These are phyloP conservation scores for Lacerta viridis DNA, from an alignment of 2,797 vertebrate genomes.

Conservation along the genomic window DNA sequence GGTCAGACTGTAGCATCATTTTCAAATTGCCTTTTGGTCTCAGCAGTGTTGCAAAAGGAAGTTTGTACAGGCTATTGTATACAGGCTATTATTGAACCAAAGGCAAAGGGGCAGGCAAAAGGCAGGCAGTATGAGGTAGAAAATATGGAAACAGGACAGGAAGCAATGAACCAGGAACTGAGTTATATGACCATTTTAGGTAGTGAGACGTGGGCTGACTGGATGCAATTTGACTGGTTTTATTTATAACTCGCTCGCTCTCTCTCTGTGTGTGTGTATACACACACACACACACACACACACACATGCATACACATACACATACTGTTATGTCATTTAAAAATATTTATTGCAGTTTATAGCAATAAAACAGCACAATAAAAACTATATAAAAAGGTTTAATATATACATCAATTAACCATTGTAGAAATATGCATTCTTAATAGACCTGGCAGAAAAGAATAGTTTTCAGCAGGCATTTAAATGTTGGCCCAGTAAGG, in stretches of 20 bases:
- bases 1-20: slow-evolving; percentile 24
- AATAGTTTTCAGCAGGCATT: too few species aligned
- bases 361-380: too few species aligned
- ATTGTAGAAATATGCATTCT: too few species aligned
- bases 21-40: slow-evolving; percentile 24
- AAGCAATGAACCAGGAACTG: not conserved
- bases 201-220: not conserved
- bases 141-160: slow-evolving; percentile 1
- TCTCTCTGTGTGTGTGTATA: not conserved
- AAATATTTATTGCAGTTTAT: too few species aligned
- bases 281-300: too few species aligned
- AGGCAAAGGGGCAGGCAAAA: not conserved
- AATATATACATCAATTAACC: too few species aligned
- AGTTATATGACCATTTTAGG: not conserved
- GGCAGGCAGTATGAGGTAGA: not conserved
- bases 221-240: not conserved
- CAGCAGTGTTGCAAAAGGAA: not conserved
- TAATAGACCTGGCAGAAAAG: too few species aligned
- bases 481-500: too few species aligned
- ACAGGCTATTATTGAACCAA: not conserved
- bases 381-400: too few species aligned
- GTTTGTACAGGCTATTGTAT: not conserved
- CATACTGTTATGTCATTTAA: too few species aligned
- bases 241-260: not conserved
- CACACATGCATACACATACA: too few species aligned